These are phyloP conservation scores for Bombycilla garrulus DNA, from an alignment of 2,113 vertebrate genomes.

Conservation along the genomic window DNA sequence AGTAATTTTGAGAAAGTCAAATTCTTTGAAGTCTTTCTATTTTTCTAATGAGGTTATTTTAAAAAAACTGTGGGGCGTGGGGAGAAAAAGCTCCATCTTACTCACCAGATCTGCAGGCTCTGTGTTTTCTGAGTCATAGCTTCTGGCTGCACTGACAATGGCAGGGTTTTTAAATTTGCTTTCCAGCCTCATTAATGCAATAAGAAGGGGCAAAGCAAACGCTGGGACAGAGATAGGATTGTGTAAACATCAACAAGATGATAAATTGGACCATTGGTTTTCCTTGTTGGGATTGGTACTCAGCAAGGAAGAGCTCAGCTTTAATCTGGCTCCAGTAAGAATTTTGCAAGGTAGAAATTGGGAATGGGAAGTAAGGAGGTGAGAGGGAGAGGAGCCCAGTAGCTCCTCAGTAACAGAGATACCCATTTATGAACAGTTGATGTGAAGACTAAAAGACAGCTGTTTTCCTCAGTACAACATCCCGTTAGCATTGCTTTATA, in stretches of 20 bases:
- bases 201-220: neutral
- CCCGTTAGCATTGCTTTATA: neutral
- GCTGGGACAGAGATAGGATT: neutral
- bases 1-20: neutral
- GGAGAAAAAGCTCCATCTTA: neutral
- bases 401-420: neutral
- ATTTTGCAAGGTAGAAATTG: neutral
- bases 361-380: neutral
- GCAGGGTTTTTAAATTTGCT: constrained; percentile 9
- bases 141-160: constrained; percentile 21
- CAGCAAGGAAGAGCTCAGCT: neutral
- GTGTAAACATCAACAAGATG: neutral
- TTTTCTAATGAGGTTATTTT: neutral
- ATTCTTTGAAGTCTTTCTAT: constrained; percentile 19
- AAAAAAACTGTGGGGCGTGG: neutral
- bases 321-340: neutral
- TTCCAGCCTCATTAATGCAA: neutral
- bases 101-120: constrained; percentile 9
- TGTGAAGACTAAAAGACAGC: neutral
- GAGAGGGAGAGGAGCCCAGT: neutral
- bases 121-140: constrained; percentile 42
- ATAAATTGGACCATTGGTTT: neutral
- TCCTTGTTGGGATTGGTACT: neutral
- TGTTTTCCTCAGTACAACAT: neutral
- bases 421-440: neutral